Percentiles rank a stretch among this genome's conserved stretches.
These are phyloP conservation scores for Cyprinus carpio DNA, from an alignment of 2,113 vertebrate species.

Conservation along the genomic window DNA sequence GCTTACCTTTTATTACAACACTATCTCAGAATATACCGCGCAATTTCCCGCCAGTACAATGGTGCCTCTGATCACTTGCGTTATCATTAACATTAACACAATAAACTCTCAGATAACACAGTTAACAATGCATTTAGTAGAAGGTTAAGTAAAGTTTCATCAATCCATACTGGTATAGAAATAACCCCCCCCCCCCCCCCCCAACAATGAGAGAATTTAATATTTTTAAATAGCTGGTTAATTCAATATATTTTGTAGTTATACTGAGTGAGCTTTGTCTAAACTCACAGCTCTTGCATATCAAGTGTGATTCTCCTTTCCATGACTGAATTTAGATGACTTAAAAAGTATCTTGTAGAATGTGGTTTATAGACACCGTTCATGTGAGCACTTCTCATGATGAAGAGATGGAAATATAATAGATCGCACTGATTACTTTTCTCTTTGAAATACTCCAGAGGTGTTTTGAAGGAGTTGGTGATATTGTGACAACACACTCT, in stretches of 20 bases:
- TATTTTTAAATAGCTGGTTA: no score
- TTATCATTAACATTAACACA: background rate
- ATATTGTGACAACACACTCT: background rate
- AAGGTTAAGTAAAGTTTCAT: background rate
- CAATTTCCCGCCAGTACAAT: slow-evolving; percentile 58
- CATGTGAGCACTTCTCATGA: background rate
- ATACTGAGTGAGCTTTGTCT: no score
- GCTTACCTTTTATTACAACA: slow-evolving; percentile 56
- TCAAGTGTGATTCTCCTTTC: no score
- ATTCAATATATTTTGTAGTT: no score
- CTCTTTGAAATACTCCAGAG: background rate
- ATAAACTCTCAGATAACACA: background rate
- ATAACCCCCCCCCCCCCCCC: no score
- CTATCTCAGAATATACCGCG: slow-evolving; percentile 22
- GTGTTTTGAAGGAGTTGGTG: background rate
- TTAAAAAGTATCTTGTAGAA: background rate
- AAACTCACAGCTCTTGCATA: no score
- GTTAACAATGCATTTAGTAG: background rate
- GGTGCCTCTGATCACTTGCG: slow-evolving; percentile 2
- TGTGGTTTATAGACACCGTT: background rate
- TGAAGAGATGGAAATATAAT: background rate
- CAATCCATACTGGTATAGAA: background rate
- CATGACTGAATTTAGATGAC: background rate
- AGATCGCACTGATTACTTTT: background rate
- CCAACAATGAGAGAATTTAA: no score